phyloP scores from a whole-genome alignment of 2,888 invertebrate genomes.

The Parelbella ahira region DNA sequence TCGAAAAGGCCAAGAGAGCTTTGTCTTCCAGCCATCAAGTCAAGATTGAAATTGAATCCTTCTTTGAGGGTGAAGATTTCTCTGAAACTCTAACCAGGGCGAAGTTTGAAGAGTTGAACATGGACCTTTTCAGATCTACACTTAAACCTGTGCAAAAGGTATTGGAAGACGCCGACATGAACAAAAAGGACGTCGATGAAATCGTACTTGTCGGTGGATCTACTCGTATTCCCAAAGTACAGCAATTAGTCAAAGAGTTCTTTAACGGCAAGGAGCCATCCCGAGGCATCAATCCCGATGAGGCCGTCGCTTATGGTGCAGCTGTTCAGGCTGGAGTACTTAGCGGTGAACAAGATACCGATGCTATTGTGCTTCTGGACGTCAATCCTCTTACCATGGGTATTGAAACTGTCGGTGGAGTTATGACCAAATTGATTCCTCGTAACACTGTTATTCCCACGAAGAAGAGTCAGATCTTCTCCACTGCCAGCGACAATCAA shows the following conservation, averaged over 20 bases:
- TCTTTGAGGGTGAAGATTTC: slow-evolving; percentile 99
- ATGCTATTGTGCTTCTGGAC: slow-evolving; percentile 97
- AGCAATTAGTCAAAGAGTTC: slow-evolving; percentile 94
- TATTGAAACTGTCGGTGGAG: slow-evolving; percentile 99
- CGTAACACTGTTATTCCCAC: slow-evolving; percentile 99
- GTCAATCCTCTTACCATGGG: slow-evolving; percentile 99
- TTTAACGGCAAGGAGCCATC: slow-evolving; percentile 99
- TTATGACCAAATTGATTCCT: slow-evolving; percentile 99
- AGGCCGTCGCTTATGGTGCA: slow-evolving; percentile 99
- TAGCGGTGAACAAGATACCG: slow-evolving; percentile 97
- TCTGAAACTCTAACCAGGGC: slow-evolving; percentile 98
- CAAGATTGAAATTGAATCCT: slow-evolving; percentile 98
- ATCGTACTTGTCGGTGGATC: slow-evolving; percentile 99
- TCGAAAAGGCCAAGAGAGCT: slow-evolving; percentile 98
- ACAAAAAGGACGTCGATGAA: slow-evolving; percentile 98
- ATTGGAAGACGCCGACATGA: slow-evolving; percentile 99
- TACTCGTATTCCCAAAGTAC: slow-evolving; percentile 99
- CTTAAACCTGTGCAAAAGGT: slow-evolving; percentile 97
- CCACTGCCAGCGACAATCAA: slow-evolving; percentile 99
- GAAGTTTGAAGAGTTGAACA: slow-evolving; percentile 99
- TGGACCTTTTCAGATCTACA: slow-evolving; percentile 94
- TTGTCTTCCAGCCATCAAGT: slow-evolving; percentile 97
- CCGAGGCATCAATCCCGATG: slow-evolving; percentile 98
- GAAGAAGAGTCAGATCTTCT: slow-evolving; percentile 99
- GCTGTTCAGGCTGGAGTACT: slow-evolving; percentile 99